A percentile compares a stretch with the other conserved stretches of the same genome.
Conservation (phyloP, 2,113 vertebrate genomes). For the Trichechus manatus region DNA sequence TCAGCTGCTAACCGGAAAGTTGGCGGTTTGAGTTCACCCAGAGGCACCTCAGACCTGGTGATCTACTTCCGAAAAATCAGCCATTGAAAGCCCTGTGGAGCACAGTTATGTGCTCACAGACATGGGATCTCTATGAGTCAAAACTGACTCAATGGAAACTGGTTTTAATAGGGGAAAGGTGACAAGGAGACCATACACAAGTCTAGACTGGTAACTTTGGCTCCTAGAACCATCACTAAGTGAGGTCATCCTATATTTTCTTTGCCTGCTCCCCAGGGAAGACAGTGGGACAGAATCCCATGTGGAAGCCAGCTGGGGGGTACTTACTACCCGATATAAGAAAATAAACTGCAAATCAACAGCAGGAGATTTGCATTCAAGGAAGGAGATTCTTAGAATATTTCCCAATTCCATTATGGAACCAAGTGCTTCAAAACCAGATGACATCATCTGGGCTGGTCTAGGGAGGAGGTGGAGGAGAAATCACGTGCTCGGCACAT, state of each 20-base stretch:
- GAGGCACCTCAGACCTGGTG: not conserved
- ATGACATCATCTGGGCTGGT: conserved; percentile 67
- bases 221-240: not conserved
- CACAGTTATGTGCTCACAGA: not conserved
- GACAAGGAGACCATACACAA: not conserved
- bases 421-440: conserved; percentile 60
- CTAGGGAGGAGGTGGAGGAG: not conserved
- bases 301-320: conserved; percentile 72
- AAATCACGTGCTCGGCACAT: conserved; percentile 15
- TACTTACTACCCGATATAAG: conserved; percentile 25
- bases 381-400: conserved; percentile 74
- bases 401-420: conserved; percentile 60
- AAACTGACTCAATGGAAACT: not conserved
- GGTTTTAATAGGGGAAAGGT: not conserved
- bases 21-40: not conserved
- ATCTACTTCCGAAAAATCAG: not conserved
- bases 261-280: not conserved
- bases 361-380: conserved; percentile 72
- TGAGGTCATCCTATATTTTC: not conserved
- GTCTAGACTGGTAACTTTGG: not conserved
- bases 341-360: conserved; percentile 76
- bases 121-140: not conserved
- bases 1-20: not conserved
- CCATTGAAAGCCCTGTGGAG: not conserved
- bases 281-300: conserved; percentile 27